Evolutionary conservation across 1,140 invertebrate genomes (phyloP), one percentile per base, ranked within the genome.

Genomic region (Scaptomyza montana): DNA sequence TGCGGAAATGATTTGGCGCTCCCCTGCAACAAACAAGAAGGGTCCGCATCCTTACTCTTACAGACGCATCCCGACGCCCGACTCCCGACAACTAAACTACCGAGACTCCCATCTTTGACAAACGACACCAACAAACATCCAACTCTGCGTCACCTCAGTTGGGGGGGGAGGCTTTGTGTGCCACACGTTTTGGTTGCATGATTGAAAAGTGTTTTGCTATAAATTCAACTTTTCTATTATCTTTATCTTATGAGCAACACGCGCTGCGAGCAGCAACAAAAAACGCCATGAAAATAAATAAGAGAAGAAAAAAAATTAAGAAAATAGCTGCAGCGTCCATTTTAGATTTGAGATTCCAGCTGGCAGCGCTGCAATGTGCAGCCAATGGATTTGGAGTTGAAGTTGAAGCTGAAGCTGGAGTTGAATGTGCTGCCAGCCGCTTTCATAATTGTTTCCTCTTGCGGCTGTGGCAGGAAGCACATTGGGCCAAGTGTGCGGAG

Each of bases 1-100:
- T 74, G 84, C 84, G 84, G 84, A 87, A 87, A 87, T 87, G 79
- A 87, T 87, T 89, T 79, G 84, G 69, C 61, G 67, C 45, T 63
- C 28, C 43, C 30, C 30, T 70, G 59, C 62, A 54, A 54, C 28
- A 33, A 45, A 57, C 19, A 19, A 13, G 45, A 57, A 66, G 64
- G 62, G 25, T 64, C 43, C 62, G 54, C 33, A 39, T 53, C 55
- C 49, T 45, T 39, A 46, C 41, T 6, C 41, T 6, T n/a, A 25
- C 21, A 25, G 1, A 25, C 21, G 21, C 21, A 25, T 16, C 16
- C 0, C 21, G 3, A 25, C 21, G 21, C 21, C 21, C 21, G 21
- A 25, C 21, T 0, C 21, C 21, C 21, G 21, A 25, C 21, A 25
- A 25, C 21, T 25, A 25, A 25, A 25, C 21, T 25, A 25, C 21